phyloP scores from a whole-genome alignment of 1,140 invertebrate genomes.

The Drosophila takahashii region DNA sequence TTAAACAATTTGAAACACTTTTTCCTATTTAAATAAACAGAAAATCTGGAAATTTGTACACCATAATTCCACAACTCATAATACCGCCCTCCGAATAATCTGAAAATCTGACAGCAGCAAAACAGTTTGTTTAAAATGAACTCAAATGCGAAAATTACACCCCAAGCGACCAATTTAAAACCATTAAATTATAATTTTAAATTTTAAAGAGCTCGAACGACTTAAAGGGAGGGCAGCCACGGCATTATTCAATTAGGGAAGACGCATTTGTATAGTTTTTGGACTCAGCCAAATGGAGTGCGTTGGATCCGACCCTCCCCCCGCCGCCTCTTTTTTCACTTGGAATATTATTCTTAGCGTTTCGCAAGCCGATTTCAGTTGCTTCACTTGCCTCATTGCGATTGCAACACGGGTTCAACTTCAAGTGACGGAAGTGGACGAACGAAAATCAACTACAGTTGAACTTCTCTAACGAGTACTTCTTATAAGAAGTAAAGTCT shows the following conservation, averaged over 20 bases:
- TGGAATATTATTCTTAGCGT: slow-evolving; percentile 17
- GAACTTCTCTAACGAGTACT: not conserved
- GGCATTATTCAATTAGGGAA: slow-evolving; percentile 52
- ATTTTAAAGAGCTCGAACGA: slow-evolving; percentile 69
- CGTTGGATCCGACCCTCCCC: slow-evolving; percentile 32
- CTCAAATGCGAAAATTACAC: slow-evolving; percentile 83
- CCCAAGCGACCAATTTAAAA: slow-evolving; percentile 81
- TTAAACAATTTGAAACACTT: no score
- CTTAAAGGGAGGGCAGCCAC: slow-evolving; percentile 30
- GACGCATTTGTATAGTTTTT: slow-evolving; percentile 50
- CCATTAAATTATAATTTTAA: slow-evolving; percentile 84
- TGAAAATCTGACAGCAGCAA: slow-evolving; percentile 50
- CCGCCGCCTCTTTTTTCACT: slow-evolving; percentile 10
- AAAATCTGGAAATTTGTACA: no score
- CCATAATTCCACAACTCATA: not conserved
- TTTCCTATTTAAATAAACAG: no score
- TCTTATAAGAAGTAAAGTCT: not conserved
- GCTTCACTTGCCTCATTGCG: slow-evolving; percentile 34
- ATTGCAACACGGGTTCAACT: slow-evolving; percentile 44
- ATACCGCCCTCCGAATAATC: slow-evolving; percentile 29
- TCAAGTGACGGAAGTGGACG: slow-evolving; percentile 37
- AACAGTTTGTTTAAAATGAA: slow-evolving; percentile 70
- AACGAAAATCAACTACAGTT: slow-evolving; percentile 22
- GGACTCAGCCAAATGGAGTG: slow-evolving; percentile 45
- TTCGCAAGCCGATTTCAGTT: slow-evolving; percentile 37